These are phyloP conservation scores for Pseudocheirus occidentalis DNA, from an alignment of 2,797 vertebrate species.

Conservation along the genomic window DNA sequence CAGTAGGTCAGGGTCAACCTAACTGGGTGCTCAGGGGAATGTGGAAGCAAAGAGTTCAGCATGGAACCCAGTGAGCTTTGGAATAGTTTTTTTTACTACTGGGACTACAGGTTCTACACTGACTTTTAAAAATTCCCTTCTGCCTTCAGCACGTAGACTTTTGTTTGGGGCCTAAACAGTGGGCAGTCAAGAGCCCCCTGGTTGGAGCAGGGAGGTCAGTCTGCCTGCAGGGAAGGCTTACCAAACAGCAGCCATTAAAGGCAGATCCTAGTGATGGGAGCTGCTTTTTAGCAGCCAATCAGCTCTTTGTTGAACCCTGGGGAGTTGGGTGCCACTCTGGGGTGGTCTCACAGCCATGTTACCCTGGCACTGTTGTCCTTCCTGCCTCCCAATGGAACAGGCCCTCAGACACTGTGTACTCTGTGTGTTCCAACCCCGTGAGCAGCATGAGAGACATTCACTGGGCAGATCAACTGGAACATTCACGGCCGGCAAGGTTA, in stretches of 20 bases:
- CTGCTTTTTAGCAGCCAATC: neutral
- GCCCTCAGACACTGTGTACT: slow-evolving; percentile 31
- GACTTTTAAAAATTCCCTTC: neutral
- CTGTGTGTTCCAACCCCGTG: slow-evolving; percentile 24
- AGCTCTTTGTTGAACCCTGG: slow-evolving; percentile 1
- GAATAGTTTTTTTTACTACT: neutral
- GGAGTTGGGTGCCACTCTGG: slow-evolving; percentile 23
- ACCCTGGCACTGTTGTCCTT: slow-evolving; percentile 28
- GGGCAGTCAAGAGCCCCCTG: neutral
- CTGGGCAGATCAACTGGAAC: slow-evolving; percentile 49
- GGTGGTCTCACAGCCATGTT: slow-evolving; percentile 23
- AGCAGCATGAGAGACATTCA: slow-evolving; percentile 28
- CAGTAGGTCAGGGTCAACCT: neutral
- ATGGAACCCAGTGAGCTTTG: neutral
- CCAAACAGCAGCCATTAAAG: neutral
- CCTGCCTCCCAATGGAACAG: slow-evolving; percentile 19
- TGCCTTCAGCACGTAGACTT: neutral
- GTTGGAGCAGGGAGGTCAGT: neutral
- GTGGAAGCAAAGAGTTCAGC: neutral
- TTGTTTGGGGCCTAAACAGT: neutral
- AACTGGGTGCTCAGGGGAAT: neutral
- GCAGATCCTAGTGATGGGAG: neutral
- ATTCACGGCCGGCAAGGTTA: slow-evolving; percentile 48
- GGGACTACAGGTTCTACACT: neutral
- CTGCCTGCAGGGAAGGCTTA: neutral